phyloP scores from a whole-genome alignment of 2,888 invertebrate genomes.

The Deilephila elpenor region DNA sequence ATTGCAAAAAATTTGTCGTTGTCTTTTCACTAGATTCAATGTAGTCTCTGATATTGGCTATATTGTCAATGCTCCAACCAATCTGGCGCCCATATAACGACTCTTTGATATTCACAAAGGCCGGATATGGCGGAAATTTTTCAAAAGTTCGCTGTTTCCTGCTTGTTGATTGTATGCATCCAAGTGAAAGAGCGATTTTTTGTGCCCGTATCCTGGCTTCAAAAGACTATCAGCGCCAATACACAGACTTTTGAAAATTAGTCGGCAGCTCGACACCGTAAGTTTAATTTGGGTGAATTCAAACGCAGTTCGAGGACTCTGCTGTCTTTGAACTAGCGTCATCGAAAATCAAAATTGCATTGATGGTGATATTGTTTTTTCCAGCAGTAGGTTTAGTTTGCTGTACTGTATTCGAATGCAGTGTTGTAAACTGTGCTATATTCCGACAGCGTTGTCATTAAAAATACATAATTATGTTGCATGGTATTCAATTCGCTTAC shows the following conservation, averaged over 20 bases:
- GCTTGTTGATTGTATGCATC: constrained; percentile 81
- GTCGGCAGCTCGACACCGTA: constrained; percentile 4
- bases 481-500: no score
- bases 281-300: constrained; percentile 11
- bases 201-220: constrained; percentile 52
- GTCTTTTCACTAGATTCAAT: background rate
- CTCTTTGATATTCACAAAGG: constrained; percentile 66
- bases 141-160: constrained; percentile 78
- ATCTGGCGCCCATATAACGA: constrained; percentile 33
- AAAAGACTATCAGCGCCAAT: constrained; percentile 43
- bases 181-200: constrained; percentile 74
- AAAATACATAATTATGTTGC: no score
- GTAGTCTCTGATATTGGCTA: background rate
- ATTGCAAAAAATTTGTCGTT: background rate
- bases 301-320: background rate
- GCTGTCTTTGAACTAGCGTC: no score
- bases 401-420: no score
- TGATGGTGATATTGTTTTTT: no score
- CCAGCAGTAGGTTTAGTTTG: no score
- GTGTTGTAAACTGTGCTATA: no score
- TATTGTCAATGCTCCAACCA: constrained; percentile 2
- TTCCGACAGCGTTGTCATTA: no score
- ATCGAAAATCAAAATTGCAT: no score
- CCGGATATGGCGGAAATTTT: constrained; percentile 79
- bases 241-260: constrained; percentile 26